Base-by-base conservation (phyloP, 2,797 vertebrate genomes). In the Pangasius macronema region DNA sequence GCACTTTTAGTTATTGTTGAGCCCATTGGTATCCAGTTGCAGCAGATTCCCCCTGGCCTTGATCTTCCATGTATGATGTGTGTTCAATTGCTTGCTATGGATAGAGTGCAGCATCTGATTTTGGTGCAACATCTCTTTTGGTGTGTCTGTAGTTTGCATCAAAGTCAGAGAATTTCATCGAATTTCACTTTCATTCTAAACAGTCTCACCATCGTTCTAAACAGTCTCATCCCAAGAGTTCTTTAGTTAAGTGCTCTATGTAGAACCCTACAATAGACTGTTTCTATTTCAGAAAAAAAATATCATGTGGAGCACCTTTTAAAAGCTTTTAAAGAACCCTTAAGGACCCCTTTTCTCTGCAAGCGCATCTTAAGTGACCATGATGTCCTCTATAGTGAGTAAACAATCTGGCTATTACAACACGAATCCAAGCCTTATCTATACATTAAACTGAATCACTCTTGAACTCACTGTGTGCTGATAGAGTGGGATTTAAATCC, bases 381-480 rank as follows among this genome's bases (percentile, higher is more conserved):
- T 24, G 63, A 2, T 53, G 68, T 68, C 30, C 18, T 68, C 18
- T 1, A 68, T 24, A 36, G 46, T 4, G 5, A 5, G n/a, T 49
- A 68, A 65, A 22, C 16, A 81, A 51, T 67, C 39, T 51, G 27
- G 16, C 61, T 51, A 82, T 49, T 33, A 51, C 27, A 49, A 51
- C 18, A 33, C 39, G 30, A 68, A 68, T 33, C 63, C 42, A 67
- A 83, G 8, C 9, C 18, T 51, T 42, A 30, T 67, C 61, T 68
- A 51, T 68, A 51, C 18, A 83, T 83, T 68, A 67, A 67, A 67
- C 42, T 51, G 9, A 51, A 83, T 33, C 46, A 83, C 61, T 65
- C 39, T 61, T 20, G 65, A 82, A 82, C 65, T 75, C 53, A 85
- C 61, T 49, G 33, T 46, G 30, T 85, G 39, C 39, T 53, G 84